phyloP scores from a whole-genome alignment of 2,888 invertebrate species.

The Mythimna impura region DNA sequence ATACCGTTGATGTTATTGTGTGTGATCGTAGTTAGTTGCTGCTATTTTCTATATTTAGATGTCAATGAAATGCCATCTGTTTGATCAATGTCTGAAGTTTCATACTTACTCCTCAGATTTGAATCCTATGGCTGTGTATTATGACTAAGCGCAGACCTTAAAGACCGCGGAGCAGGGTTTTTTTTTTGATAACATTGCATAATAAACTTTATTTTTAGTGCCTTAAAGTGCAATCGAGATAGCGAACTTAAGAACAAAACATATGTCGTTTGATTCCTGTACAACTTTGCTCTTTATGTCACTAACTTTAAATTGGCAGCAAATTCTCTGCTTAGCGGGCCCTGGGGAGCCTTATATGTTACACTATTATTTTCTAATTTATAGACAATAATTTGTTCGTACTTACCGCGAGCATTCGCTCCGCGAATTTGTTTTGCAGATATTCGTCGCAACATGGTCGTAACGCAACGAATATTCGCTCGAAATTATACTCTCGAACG shows the following conservation, averaged over 20 bases:
- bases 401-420: not conserved
- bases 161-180: not conserved
- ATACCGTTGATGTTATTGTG: not conserved
- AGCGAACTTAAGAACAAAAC: not conserved
- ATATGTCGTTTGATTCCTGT: not conserved
- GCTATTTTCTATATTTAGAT: not conserved
- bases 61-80: not conserved
- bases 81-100: not conserved
- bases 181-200: slow-evolving; percentile 4
- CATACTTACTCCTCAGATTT: not conserved
- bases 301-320: not conserved
- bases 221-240: slow-evolving; percentile 1
- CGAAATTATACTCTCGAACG: not conserved
- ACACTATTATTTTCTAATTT: slow-evolving; percentile 9
- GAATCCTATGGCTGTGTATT: not conserved
- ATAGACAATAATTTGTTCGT: slow-evolving; percentile 14
- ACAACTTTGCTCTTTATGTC: not conserved
- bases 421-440: not conserved
- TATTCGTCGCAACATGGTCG: not conserved
- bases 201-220: slow-evolving; percentile 3
- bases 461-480: not conserved
- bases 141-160: not conserved
- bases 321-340: not conserved
- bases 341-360: not conserved
- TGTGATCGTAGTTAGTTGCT: not conserved